Evolutionary conservation across 2,113 vertebrate species (phyloP).

Genomic region (Tachysurus fulvidraco): DNA sequence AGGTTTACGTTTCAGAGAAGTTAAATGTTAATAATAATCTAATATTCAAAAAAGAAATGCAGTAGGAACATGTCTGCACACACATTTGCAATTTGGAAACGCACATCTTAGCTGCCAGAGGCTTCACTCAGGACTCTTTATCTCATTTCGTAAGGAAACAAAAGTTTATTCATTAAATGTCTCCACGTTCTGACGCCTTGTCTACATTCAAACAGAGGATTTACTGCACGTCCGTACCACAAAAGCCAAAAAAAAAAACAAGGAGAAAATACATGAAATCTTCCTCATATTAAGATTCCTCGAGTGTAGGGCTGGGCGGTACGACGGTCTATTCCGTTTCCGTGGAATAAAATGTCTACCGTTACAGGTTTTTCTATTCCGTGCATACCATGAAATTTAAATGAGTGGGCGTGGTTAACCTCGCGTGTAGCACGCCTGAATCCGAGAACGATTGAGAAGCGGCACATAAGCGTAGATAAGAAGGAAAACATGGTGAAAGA

Average conservation of each 20-base stretch:
- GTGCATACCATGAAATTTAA: no score
- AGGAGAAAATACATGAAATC: neutral
- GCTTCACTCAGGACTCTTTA: neutral
- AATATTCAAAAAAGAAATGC: neutral
- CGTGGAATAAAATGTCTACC: no score
- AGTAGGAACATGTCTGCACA: neutral
- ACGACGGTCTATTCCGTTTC: no score
- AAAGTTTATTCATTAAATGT: no score
- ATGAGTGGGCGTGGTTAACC: no score
- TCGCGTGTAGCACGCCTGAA: no score
- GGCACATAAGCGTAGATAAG: no score
- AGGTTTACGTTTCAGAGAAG: neutral
- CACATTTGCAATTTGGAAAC: neutral
- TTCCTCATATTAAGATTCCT: neutral
- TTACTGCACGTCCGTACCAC: neutral
- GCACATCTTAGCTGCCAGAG: neutral
- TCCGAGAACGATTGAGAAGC: no score
- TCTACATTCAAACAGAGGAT: neutral
- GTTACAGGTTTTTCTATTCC: no score
- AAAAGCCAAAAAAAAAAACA: no score
- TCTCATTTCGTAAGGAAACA: neutral
- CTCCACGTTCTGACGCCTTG: neutral
- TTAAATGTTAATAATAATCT: neutral
- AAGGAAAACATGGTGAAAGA: no score
- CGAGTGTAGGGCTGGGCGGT: no score